Evolutionary conservation across 2,113 vertebrate species (phyloP).

Genomic region (Calyptommatus sinebrachiatus): DNA sequence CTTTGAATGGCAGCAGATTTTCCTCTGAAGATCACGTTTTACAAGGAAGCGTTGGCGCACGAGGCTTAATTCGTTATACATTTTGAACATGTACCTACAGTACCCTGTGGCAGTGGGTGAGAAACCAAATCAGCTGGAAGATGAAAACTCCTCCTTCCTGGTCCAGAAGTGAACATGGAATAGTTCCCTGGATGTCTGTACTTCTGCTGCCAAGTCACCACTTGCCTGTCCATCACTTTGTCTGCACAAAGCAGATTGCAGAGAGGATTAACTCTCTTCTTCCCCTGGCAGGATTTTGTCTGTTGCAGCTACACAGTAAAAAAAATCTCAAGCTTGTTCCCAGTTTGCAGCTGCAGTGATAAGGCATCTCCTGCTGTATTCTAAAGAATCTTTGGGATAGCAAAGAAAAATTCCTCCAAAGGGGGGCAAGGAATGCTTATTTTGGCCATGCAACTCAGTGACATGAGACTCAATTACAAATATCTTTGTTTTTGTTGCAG

Average conservation of each 20-base stretch:
- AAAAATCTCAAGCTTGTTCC: not conserved
- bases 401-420: too few species aligned
- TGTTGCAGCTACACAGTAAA: not conserved
- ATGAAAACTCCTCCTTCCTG: slow-evolving; percentile 4
- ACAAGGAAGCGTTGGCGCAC: slow-evolving; percentile 8
- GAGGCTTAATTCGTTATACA: slow-evolving; percentile 4
- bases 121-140: not conserved
- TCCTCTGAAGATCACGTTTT: not conserved
- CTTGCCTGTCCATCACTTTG: not conserved
- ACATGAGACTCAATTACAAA: too few species aligned
- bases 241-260: not conserved
- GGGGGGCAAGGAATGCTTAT: too few species aligned
- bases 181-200: not conserved
- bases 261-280: not conserved
- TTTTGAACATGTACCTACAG: not conserved
- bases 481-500: too few species aligned
- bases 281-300: not conserved
- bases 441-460: too few species aligned
- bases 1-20: not conserved
- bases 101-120: not conserved
- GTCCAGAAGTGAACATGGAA: not conserved
- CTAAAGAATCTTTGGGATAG: too few species aligned
- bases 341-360: not conserved
- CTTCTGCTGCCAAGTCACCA: not conserved
- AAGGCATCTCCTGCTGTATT: not conserved